phyloP scores from a whole-genome alignment of 2,797 vertebrate species.

The Scolopax bukidnonensis region DNA sequence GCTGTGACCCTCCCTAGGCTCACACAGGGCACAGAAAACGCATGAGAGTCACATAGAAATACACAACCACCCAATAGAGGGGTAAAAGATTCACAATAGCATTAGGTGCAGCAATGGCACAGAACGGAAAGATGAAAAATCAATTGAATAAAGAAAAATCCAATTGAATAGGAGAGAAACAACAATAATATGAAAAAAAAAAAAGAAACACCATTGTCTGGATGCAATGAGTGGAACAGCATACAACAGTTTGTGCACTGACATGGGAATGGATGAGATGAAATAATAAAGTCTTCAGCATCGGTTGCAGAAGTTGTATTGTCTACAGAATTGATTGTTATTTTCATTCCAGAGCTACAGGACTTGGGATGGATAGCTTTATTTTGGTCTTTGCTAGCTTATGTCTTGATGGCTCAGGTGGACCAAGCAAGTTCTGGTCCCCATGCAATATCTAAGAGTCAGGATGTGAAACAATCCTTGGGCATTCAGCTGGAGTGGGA shows the following conservation, averaged over 20 bases:
- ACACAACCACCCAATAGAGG: neutral
- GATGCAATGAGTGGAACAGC: neutral
- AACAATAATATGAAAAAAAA: neutral
- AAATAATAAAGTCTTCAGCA: neutral
- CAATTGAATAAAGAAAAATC: neutral
- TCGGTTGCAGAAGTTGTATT: neutral
- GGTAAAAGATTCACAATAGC: neutral
- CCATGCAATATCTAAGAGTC: neutral
- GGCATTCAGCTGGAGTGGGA: neutral
- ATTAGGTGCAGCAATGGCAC: neutral
- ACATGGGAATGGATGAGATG: neutral
- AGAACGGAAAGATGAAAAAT: neutral
- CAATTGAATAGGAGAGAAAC: neutral
- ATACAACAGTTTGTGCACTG: neutral
- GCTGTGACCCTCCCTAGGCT: neutral
- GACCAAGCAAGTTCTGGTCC: neutral
- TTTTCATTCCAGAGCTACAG: neutral
- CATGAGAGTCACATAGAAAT: accelerated
- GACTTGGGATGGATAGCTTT: neutral
- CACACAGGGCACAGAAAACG: neutral
- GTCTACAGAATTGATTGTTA: neutral
- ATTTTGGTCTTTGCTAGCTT: neutral
- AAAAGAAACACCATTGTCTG: neutral
- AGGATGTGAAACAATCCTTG: neutral
- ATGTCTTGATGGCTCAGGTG: neutral